Evolutionary conservation across 2,797 vertebrate genomes (phyloP).

Genomic region (Dendrocincla fuliginosa): DNA sequence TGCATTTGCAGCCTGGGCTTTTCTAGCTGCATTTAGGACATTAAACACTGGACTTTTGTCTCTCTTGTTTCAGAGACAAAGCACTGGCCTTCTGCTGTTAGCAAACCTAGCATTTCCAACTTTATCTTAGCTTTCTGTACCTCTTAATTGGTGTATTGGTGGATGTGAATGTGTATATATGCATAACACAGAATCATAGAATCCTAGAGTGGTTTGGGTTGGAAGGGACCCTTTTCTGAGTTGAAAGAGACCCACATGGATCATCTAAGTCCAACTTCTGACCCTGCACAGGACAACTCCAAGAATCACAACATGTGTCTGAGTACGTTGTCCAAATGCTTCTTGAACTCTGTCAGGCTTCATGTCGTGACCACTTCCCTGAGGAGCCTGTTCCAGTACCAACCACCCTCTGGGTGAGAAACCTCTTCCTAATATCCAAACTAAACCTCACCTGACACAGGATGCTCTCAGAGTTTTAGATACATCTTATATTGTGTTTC

Average conservation of each 20-base stretch:
- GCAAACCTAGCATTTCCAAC: not conserved
- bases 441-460: not conserved
- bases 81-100: not conserved
- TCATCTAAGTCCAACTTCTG: not conserved
- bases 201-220: not conserved
- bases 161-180: not conserved
- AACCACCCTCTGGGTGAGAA: not conserved
- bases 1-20: conserved; percentile 42
- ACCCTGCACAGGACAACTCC: not conserved
- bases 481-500: not conserved
- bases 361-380: not conserved
- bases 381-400: not conserved
- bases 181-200: not conserved
- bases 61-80: conserved; percentile 56
- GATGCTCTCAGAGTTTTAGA: not conserved
- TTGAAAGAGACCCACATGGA: not conserved
- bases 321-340: not conserved
- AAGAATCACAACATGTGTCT: not conserved
- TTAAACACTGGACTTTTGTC: conserved; percentile 41
- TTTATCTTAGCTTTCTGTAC: conserved; percentile 21
- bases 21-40: conserved; percentile 49
- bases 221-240: not conserved
- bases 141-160: not conserved
- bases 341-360: not conserved
- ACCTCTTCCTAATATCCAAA: not conserved